Evolutionary conservation across 2,888 invertebrate species (phyloP).

Genomic region (Cyclophora punctaria): DNA sequence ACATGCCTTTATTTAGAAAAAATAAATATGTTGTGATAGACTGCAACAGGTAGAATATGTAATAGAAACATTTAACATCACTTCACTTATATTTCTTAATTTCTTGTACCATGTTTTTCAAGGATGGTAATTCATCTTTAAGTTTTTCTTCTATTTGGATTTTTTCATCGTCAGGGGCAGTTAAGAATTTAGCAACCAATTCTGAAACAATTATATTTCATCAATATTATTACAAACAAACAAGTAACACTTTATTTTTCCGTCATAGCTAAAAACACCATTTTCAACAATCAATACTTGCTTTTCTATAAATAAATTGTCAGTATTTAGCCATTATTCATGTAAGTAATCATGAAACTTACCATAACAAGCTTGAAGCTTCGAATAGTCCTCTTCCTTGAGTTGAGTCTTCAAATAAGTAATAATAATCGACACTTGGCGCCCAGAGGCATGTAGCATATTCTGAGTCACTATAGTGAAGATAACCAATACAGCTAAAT

Average conservation of each 20-base stretch:
- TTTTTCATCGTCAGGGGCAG: conserved; percentile 50
- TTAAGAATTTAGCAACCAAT: conserved; percentile 56
- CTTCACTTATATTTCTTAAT: conserved; percentile 56
- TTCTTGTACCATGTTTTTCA: conserved; percentile 55
- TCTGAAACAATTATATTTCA: conserved; percentile 29
- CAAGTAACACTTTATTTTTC: not conserved
- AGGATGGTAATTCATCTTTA: conserved; percentile 41
- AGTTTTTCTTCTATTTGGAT: conserved; percentile 40
- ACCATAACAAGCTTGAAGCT: conserved; percentile 87
- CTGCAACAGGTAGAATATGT: no score
- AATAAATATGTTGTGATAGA: no score
- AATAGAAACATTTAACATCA: no score
- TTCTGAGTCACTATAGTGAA: conserved; percentile 87
- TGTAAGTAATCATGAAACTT: conserved; percentile 22
- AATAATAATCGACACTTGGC: conserved; percentile 90
- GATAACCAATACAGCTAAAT: conserved; percentile 84
- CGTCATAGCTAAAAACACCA: no score
- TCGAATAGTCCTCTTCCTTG: conserved; percentile 76
- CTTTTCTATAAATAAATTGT: not conserved
- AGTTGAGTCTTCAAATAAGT: conserved; percentile 81
- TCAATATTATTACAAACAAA: not conserved
- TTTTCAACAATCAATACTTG: not conserved
- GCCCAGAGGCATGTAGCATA: conserved; percentile 94
- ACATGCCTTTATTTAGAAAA: no score
- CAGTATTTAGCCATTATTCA: not conserved